Evolutionary conservation across 2,113 vertebrate species (phyloP).

Genomic region (Microcebus murinus): DNA sequence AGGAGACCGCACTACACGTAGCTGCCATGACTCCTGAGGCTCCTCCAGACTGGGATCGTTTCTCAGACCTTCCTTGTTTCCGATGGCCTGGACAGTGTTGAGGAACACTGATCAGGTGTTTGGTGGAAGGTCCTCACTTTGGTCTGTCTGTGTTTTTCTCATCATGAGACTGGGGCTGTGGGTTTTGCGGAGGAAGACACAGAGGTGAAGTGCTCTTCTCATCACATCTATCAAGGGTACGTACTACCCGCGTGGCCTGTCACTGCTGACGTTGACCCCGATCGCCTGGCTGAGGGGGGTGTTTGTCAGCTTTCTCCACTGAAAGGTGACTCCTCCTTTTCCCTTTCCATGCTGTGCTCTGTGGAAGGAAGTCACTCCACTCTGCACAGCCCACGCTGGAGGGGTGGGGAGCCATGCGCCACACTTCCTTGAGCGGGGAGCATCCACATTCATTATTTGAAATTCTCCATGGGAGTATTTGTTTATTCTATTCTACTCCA

Average conservation of each 20-base stretch:
- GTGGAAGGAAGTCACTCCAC: neutral
- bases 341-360: neutral
- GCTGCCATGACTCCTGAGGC: neutral
- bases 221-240: neutral
- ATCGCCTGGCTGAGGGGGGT: neutral
- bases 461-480: neutral
- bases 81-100: neutral
- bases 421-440: neutral
- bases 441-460: rapidly evolving
- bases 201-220: neutral
- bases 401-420: rapidly evolving
- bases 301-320: neutral
- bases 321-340: too few species aligned
- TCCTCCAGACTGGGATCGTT: neutral
- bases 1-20: rapidly evolving
- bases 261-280: neutral
- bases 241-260: rapidly evolving
- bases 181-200: neutral
- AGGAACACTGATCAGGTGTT: too few species aligned
- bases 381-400: neutral
- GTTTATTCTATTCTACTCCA: too few species aligned
- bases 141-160: neutral
- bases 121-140: neutral
- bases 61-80: neutral
- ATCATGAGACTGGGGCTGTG: neutral